Evolutionary conservation across 2,888 invertebrate genomes (phyloP).

Genomic region (Stomorhina lunata): DNA sequence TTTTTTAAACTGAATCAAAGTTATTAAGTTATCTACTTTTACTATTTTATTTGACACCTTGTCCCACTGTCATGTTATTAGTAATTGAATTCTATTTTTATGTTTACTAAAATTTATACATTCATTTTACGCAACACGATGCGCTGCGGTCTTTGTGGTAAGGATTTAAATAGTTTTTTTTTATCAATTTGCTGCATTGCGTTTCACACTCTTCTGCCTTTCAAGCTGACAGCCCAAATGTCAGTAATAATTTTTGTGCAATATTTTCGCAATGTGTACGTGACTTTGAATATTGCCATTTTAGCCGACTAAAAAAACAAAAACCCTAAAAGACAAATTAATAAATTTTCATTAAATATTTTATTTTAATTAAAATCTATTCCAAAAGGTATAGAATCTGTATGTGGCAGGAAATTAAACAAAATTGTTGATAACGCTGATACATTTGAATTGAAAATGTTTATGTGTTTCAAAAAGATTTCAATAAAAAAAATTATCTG

Average conservation of each 20-base stretch:
- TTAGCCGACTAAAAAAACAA: not conserved
- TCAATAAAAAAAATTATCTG: too few relatives aligned
- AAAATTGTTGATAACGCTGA: not conserved
- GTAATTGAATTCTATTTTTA: slow-evolving; percentile 60
- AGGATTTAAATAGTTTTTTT: slow-evolving; percentile 31
- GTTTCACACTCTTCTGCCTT: not conserved
- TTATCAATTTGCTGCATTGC: not conserved
- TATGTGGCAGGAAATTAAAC: slow-evolving; percentile 7
- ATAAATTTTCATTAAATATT: slow-evolving; percentile 60
- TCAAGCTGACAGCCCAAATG: not conserved
- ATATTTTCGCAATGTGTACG: slow-evolving; percentile 1
- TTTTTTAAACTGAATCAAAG: too few relatives aligned
- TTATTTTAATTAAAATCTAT: slow-evolving; percentile 58
- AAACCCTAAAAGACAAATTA: slow-evolving; percentile 19
- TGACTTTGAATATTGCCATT: slow-evolving; percentile 45
- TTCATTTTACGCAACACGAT: slow-evolving; percentile 53
- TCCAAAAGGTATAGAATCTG: slow-evolving; percentile 6
- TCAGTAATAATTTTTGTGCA: slow-evolving; percentile 18
- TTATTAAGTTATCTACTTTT: too few relatives aligned
- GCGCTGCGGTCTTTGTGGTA: slow-evolving; percentile 59
- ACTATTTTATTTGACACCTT: not conserved
- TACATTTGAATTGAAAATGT: not conserved
- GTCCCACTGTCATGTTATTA: slow-evolving; percentile 35
- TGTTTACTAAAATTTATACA: slow-evolving; percentile 51
- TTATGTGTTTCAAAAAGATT: too few relatives aligned